These are phyloP conservation scores for Hipparchia sbordonii DNA, from an alignment of 2,888 invertebrate genomes.

Conservation along the genomic window DNA sequence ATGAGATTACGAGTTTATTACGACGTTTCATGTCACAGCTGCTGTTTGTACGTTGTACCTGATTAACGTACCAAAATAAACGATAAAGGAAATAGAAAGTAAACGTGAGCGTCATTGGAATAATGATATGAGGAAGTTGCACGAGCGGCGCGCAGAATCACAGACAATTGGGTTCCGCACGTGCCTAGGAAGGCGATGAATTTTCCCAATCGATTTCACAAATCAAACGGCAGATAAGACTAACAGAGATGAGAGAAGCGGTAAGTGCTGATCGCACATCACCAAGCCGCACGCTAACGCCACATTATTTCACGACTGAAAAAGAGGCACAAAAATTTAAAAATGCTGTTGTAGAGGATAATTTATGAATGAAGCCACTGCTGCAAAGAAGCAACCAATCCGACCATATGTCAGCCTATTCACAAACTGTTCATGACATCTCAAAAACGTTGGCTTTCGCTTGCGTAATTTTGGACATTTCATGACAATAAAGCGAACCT, in stretches of 20 bases:
- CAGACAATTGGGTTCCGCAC: neutral
- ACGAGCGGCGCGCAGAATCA: neutral
- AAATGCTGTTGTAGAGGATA: too few relatives aligned
- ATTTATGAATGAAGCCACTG: too few relatives aligned
- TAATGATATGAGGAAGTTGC: constrained; percentile 3
- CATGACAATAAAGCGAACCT: too few relatives aligned
- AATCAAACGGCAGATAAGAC: constrained; percentile 14
- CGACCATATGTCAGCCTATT: too few relatives aligned
- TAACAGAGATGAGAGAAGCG: neutral
- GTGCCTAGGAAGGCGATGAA: constrained; percentile 6
- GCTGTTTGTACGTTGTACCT: neutral
- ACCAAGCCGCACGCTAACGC: neutral
- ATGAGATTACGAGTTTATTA: neutral
- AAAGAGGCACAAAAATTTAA: too few relatives aligned
- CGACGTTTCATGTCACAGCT: neutral
- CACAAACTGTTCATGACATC: too few relatives aligned
- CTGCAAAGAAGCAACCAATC: too few relatives aligned
- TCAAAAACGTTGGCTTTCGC: too few relatives aligned
- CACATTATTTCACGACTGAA: neutral
- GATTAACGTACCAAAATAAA: constrained; percentile 1
- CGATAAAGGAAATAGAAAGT: constrained; percentile 7
- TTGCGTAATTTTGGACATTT: too few relatives aligned
- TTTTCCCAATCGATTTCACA: constrained; percentile 30
- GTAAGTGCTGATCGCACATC: neutral
- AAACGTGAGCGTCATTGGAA: neutral